Percentiles rank a stretch among this genome's conserved stretches.
These are phyloP conservation scores for Polypterus senegalus DNA, from an alignment of 2,113 vertebrate genomes.

Conservation along the genomic window DNA sequence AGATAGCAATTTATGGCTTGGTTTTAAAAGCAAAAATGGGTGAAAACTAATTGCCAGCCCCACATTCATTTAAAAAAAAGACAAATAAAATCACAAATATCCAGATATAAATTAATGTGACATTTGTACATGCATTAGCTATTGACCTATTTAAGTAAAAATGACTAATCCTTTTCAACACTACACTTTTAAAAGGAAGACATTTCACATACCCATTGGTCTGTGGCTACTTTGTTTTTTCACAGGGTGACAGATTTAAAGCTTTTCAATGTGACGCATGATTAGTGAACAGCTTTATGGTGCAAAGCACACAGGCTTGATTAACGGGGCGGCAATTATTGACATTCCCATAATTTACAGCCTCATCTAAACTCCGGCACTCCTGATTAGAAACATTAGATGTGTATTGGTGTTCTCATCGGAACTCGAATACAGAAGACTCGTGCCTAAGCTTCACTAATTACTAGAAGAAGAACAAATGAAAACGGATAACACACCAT, in stretches of 20 bases:
- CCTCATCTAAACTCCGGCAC: constrained; percentile 50
- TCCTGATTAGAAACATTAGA: constrained; percentile 64
- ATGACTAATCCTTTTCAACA: background rate
- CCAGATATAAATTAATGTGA: too few relatives aligned
- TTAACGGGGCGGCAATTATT: constrained; percentile 50
- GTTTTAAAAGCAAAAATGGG: too few relatives aligned
- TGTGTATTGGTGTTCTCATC: constrained; percentile 49
- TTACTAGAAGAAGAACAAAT: constrained; percentile 24
- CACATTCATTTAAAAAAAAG: too few relatives aligned
- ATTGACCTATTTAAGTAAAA: background rate
- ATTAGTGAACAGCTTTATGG: constrained; percentile 52
- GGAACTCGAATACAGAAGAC: constrained; percentile 43
- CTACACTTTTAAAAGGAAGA: background rate
- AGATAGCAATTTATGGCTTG: too few relatives aligned
- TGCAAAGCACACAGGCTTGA: constrained; percentile 27
- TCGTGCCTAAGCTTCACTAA: constrained; percentile 45
- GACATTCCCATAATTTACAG: constrained; percentile 61
- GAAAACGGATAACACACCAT: too few relatives aligned
- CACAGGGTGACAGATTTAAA: constrained; percentile 38
- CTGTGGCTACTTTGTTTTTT: constrained; percentile 21
- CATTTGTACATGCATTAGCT: background rate
- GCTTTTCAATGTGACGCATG: constrained; percentile 45
- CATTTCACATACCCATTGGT: background rate
- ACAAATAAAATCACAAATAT: too few relatives aligned
- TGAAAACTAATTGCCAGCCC: too few relatives aligned